Conservation (phyloP, 30 jellyfish, hydroid and myxozoan genomes). For the Sanderia malayensis region DNA sequence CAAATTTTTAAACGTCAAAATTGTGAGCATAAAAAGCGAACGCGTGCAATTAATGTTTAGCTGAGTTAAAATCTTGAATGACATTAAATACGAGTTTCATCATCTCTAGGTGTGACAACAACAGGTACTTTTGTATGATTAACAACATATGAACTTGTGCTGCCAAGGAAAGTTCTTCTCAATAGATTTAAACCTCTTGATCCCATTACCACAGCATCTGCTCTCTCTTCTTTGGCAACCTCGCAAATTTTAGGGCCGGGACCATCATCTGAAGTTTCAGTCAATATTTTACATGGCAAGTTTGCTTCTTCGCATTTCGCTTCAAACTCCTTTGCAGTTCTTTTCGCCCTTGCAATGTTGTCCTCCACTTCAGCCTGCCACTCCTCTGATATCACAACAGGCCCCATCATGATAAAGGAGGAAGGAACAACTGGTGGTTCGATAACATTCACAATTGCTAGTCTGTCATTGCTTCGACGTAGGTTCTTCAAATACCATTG, state of each 20-base stretch:
- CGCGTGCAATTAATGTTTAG: too few relatives aligned
- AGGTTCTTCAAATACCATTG: constrained; percentile 65
- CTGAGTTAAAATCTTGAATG: too few relatives aligned
- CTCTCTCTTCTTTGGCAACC: constrained; percentile 58
- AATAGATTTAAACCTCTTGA: constrained; percentile 77
- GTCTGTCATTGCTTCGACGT: constrained; percentile 56
- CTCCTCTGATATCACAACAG: constrained; percentile 42
- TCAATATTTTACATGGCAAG: constrained; percentile 34
- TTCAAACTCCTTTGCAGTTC: constrained; percentile 43
- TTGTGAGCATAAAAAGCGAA: too few relatives aligned
- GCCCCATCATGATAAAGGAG: constrained; percentile 67
- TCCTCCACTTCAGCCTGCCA: constrained; percentile 65
- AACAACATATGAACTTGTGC: constrained; percentile 75
- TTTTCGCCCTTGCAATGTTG: constrained; percentile 50
- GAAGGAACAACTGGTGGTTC: constrained; percentile 70
- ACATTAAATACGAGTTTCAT: background rate
- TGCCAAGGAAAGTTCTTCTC: constrained; percentile 82
- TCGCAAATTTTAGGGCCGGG: constrained; percentile 77
- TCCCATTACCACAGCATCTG: constrained; percentile 68
- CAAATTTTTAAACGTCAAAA: too few relatives aligned
- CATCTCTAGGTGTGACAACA: constrained; percentile 64
- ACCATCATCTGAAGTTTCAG: constrained; percentile 62
- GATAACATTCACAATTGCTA: constrained; percentile 67
- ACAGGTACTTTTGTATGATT: constrained; percentile 68
- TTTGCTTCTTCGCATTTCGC: constrained; percentile 44